Base-by-base conservation (phyloP, 2,888 invertebrate genomes). In the Agapetus fuscipes region DNA sequence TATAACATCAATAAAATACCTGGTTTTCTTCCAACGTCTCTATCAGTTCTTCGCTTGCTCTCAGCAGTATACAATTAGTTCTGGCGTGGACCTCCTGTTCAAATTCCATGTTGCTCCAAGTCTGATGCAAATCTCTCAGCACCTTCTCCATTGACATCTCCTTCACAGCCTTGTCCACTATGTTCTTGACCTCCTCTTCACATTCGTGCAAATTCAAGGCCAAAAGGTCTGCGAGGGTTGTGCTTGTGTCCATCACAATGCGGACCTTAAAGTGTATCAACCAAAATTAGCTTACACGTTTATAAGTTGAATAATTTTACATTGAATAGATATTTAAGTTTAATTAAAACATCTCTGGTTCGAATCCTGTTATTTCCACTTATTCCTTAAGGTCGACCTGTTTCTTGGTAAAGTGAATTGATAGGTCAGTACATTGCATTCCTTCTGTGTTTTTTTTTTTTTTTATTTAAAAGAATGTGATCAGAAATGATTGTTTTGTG, bases 131-230 rank as follows among this genome's bases (percentile, higher is more conserved):
- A 54, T 96, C 95, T 49, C 87, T 78, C 34, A 96, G 71, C 38
- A 86, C 83, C 60, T 94, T 95, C 62, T 96, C 96, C 94, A 96
- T 96, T 2, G 91, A 89, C 89, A 94, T 93, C 69, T 96, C 96
- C 64, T 96, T 96, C 0, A 94, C 93, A 0, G 96, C 94, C 66
- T 95, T 95, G 60, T 96, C 96, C 6, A 96, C 96, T 53, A 96
- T 95, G 59, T 90, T 91, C 56, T 93, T 89, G 0, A 93, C 95
- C 61, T 96, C 95, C 59, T 96, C 96, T 61, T 96, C 96, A 61
- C 90, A 95, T 61, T 94, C 90, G 60, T 96, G 96, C 7, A 96
- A 73, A 62, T 94, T 94, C 32, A 96, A 64, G 3, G 87, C 87
- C 47, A 96, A 67, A 14, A 96, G 71, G 59, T 96, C 95, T 2